phyloP scores from a whole-genome alignment of 1,140 invertebrate genomes.

The Pogonus chalceus region DNA sequence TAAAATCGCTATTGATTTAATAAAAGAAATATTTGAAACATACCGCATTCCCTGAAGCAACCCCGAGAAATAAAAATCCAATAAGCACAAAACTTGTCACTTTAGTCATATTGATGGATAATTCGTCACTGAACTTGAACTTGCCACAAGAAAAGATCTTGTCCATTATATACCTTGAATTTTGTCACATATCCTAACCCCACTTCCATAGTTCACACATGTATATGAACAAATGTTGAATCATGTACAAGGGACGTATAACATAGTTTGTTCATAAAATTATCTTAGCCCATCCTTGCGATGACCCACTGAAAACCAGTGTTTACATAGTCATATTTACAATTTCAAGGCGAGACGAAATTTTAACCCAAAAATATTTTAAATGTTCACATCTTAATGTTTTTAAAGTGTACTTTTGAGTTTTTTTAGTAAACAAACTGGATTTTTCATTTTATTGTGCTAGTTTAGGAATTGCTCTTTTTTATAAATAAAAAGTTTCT shows the following conservation, averaged over 20 bases:
- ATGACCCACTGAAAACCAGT: constrained; percentile 2
- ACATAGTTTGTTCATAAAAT: constrained; percentile 3
- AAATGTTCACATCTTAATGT: background rate
- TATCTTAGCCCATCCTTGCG: background rate
- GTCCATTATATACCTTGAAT: background rate
- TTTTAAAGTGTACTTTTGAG: constrained; percentile 12
- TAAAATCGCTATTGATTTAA: too few relatives aligned
- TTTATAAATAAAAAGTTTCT: too few relatives aligned
- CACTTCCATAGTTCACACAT: background rate
- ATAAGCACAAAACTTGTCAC: background rate
- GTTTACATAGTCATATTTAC: background rate
- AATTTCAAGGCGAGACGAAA: background rate
- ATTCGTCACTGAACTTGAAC: background rate
- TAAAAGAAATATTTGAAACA: too few relatives aligned
- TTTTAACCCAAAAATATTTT: background rate
- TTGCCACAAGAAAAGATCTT: background rate
- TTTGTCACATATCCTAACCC: background rate
- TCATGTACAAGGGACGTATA: background rate
- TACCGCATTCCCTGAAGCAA: background rate
- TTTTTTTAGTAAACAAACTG: too few relatives aligned
- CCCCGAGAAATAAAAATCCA: background rate
- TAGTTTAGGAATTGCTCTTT: too few relatives aligned
- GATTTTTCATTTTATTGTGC: too few relatives aligned
- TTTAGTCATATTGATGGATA: background rate
- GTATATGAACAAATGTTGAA: constrained; percentile 1